Base-by-base conservation (phyloP, 2,888 invertebrate genomes). In the Lycocerus yunnanus region DNA sequence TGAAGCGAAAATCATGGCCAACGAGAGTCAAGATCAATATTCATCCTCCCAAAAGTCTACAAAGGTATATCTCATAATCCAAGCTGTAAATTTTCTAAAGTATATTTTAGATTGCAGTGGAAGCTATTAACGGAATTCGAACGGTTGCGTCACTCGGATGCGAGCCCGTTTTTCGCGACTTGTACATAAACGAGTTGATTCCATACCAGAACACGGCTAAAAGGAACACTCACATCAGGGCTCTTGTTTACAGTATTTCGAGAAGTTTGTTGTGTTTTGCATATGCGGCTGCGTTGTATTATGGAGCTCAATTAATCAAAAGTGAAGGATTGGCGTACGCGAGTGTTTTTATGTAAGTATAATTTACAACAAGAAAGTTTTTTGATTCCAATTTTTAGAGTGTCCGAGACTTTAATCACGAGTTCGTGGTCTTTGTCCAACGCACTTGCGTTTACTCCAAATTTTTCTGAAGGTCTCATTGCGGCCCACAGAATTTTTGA, bases 381-480 rank as follows among this genome's bases (percentile, higher is more conserved):
- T 10, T 9, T 9, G 10, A n/a, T n/a, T 9, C 21, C 10, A 21
- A 21, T 21, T 21, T 69, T 58, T 79, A 94, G 94, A 84, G 92
- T 94, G 15, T 91, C 92, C 0, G 94, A 94, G 87, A 92, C 92
- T 0, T 85, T 93, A 6, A 88, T 93, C 27, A 92, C 92, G 89
- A 93, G 93, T 8, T 91, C 93, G 0, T 90, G 92, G n/a, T 91
- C 93, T 15, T 91, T 93, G 43, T 92, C 89, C 3, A 89, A 89
- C 79, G 89, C 90, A 0, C 89, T 93, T 68, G 91, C 92, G 0
- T 95, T 94, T 85, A 93, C 94, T 0, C 94, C 95, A 1, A 94
- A 95, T 85, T 93, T 94, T 88, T 93, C 94, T 81, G 94, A 94
- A 86, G 95, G 94, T 60, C 89, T 94, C 61, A 88, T 90, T 65